Percentiles rank a stretch among this genome's conserved stretches.
Evolutionary conservation across 2,888 invertebrate genomes (phyloP).

Genomic region (Aphrophora alni): DNA sequence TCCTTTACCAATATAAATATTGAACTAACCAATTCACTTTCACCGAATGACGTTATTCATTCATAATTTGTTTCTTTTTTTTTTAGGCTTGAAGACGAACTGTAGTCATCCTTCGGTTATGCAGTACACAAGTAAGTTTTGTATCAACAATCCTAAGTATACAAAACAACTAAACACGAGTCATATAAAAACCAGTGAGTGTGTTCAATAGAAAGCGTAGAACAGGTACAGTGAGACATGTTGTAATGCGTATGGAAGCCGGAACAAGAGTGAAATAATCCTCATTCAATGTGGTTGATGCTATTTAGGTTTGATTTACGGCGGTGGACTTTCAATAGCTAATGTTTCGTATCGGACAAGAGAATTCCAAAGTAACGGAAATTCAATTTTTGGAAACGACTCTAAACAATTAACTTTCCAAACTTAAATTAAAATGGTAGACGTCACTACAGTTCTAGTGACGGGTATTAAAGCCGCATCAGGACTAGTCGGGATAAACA

Average conservation of each 20-base stretch:
- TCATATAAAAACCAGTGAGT: background rate
- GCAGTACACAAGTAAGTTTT: background rate
- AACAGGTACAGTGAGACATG: background rate
- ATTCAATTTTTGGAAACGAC: too few relatives aligned
- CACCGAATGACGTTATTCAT: background rate
- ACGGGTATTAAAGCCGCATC: constrained; percentile 75
- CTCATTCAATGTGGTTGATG: too few relatives aligned
- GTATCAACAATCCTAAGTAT: background rate
- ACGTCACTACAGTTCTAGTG: constrained; percentile 60
- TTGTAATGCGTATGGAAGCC: background rate
- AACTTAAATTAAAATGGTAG: constrained; percentile 37
- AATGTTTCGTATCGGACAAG: too few relatives aligned
- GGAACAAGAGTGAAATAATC: background rate
- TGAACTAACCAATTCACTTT: background rate
- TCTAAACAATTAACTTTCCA: too few relatives aligned
- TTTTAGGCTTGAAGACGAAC: background rate
- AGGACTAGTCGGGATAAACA: constrained; percentile 72
- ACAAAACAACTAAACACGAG: background rate
- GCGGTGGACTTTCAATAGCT: too few relatives aligned
- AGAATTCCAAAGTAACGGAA: too few relatives aligned
- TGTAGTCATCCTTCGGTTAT: background rate
- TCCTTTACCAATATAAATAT: too few relatives aligned
- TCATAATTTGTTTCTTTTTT: background rate
- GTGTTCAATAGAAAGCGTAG: background rate
- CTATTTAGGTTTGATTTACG: too few relatives aligned